Evolutionary conservation across 2,797 vertebrate genomes (phyloP).

Genomic region (Chaenodraco wilsoni): DNA sequence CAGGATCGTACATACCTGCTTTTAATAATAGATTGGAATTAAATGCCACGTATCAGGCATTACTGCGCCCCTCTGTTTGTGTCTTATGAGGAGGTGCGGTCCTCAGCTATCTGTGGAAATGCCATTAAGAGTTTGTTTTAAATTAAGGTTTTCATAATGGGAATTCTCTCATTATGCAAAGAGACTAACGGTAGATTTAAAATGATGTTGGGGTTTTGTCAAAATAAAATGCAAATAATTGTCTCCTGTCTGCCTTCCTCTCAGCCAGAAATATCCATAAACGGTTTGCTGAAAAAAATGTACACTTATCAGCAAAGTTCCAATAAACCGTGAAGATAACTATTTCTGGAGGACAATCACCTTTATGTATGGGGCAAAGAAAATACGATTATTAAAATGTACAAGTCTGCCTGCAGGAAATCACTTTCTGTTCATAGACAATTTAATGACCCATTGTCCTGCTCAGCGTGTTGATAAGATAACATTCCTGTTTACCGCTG

Average conservation of each 20-base stretch:
- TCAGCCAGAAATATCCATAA: background rate
- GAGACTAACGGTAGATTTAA: slow-evolving; percentile 13
- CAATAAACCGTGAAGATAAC: slow-evolving; percentile 33
- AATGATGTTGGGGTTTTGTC: slow-evolving; percentile 16
- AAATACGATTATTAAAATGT: too few relatives aligned
- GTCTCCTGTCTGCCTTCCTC: background rate
- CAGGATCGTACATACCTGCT: slow-evolving; percentile 64
- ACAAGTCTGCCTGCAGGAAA: too few relatives aligned
- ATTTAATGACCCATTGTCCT: too few relatives aligned
- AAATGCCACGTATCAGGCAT: slow-evolving; percentile 63
- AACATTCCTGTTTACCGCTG: too few relatives aligned
- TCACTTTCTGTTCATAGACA: too few relatives aligned
- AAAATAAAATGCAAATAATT: background rate
- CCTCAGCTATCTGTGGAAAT: slow-evolving; percentile 42
- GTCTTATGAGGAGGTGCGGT: slow-evolving; percentile 36
- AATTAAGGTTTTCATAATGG: slow-evolving; percentile 47
- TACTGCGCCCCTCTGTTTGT: slow-evolving; percentile 45
- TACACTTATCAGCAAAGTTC: slow-evolving; percentile 19
- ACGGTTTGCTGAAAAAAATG: slow-evolving; percentile 9
- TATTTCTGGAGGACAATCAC: slow-evolving; percentile 8
- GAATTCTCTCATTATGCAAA: slow-evolving; percentile 39
- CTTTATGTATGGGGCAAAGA: slow-evolving; percentile 21
- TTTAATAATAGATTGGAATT: slow-evolving; percentile 73
- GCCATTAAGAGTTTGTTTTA: slow-evolving; percentile 52
- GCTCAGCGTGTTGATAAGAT: too few relatives aligned